phyloP scores from a whole-genome alignment of 92 coral and sea anemone species.

The Parazoanthus atlanticus region DNA sequence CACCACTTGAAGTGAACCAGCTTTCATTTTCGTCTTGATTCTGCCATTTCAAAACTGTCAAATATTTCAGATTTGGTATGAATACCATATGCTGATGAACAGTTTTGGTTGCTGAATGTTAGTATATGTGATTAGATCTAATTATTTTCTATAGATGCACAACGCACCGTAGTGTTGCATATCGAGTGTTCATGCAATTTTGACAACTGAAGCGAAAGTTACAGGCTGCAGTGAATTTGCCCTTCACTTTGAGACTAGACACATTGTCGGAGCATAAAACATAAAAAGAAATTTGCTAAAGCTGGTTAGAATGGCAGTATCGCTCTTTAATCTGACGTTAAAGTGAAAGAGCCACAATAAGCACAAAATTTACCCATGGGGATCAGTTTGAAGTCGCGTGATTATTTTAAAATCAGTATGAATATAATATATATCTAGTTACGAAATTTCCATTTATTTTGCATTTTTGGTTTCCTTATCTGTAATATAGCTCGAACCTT shows the following conservation, averaged over 20 bases:
- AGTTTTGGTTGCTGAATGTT: neutral
- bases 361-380: neutral
- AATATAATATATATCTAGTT: conserved; percentile 16
- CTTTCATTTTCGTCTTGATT: neutral
- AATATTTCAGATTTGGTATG: neutral
- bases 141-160: neutral
- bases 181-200: conserved; percentile 30
- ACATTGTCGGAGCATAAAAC: no score
- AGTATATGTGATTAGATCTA: neutral
- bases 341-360: conserved; percentile 1
- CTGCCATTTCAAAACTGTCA: neutral
- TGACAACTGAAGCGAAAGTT: conserved; percentile 18
- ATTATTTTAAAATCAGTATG: conserved; percentile 14
- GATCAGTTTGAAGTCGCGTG: conserved; percentile 36
- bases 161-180: neutral
- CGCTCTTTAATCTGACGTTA: neutral
- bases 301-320: neutral
- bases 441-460: neutral
- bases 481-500: neutral
- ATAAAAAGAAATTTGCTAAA: neutral
- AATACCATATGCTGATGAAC: neutral
- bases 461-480: conserved; percentile 26
- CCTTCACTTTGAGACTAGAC: neutral
- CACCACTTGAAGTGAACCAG: neutral
- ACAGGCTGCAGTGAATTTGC: neutral